phyloP scores from a whole-genome alignment of 2,113 vertebrate species.

The Ochotona princeps region DNA sequence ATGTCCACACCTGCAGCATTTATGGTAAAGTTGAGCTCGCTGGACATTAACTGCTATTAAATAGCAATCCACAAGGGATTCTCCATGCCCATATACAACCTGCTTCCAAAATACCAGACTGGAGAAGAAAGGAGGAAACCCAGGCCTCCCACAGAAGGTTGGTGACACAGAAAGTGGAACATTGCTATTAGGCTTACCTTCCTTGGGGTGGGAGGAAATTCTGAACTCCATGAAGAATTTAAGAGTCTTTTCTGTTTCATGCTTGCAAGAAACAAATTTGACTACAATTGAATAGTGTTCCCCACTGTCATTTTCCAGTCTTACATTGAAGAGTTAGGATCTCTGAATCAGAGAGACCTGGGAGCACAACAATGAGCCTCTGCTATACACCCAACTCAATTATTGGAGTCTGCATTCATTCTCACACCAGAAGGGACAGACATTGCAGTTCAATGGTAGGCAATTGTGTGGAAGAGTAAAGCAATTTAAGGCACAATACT shows the following conservation, averaged over 20 bases:
- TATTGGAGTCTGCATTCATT: neutral
- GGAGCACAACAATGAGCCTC: neutral
- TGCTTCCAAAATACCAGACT: neutral
- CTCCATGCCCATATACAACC: neutral
- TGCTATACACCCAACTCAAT: neutral
- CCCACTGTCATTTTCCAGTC: slow-evolving; percentile 16
- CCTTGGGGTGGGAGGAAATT: neutral
- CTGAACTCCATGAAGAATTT: slow-evolving; percentile 37
- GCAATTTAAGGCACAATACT: neutral
- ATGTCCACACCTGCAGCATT: neutral
- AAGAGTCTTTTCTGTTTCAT: slow-evolving; percentile 4
- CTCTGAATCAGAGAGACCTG: slow-evolving; percentile 42
- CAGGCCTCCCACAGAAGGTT: slow-evolving; percentile 7
- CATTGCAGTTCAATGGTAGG: neutral
- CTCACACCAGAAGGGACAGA: slow-evolving; percentile 11
- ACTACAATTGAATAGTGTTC: slow-evolving; percentile 31
- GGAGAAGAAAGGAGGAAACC: slow-evolving; percentile 14
- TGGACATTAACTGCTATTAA: neutral
- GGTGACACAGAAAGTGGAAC: neutral
- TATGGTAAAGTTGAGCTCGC: neutral
- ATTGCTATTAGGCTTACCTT: neutral
- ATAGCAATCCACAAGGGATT: neutral
- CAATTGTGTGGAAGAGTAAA: slow-evolving; percentile 38
- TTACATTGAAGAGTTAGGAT: neutral
- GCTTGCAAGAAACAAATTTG: slow-evolving; percentile 51